phyloP scores from a whole-genome alignment of 2,113 vertebrate genomes.

The Phyllostomus hastatus region DNA sequence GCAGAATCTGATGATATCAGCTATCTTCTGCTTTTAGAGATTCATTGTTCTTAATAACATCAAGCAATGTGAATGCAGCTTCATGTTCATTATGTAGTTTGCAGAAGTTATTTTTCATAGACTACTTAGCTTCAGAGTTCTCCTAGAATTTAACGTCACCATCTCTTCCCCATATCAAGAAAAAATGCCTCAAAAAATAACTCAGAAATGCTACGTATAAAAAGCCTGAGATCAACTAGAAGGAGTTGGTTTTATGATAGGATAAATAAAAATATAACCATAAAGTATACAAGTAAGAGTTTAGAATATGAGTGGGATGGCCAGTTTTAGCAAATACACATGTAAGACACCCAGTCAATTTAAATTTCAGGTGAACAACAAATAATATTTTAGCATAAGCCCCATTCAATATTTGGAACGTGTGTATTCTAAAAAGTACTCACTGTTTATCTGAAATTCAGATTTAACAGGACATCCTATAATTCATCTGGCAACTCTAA shows the following conservation, averaged over 20 bases:
- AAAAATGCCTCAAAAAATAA: conserved; percentile 59
- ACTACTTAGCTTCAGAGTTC: conserved; percentile 54
- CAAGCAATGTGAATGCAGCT: conserved; percentile 61
- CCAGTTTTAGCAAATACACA: conserved; percentile 17
- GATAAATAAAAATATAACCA: not conserved
- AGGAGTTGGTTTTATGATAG: conserved; percentile 29
- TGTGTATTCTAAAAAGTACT: not conserved
- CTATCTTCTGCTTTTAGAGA: conserved; percentile 70
- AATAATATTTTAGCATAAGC: not conserved
- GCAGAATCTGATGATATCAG: conserved; percentile 67
- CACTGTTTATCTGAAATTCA: not conserved
- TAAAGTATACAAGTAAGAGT: not conserved
- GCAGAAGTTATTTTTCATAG: conserved; percentile 59
- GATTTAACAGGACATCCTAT: not conserved
- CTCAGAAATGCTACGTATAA: conserved; percentile 31
- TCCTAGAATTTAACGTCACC: conserved; percentile 64
- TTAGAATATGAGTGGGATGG: not conserved
- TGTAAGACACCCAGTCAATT: not conserved
- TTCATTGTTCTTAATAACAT: conserved; percentile 76
- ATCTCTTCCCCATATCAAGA: conserved; percentile 12
- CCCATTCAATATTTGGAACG: not conserved
- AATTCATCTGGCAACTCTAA: not conserved
- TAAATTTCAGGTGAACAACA: conserved; percentile 31
- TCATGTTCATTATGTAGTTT: conserved; percentile 55
- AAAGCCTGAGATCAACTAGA: conserved; percentile 40